A percentile compares a stretch with the other conserved stretches of the same genome.
Evolutionary conservation across 2,113 vertebrate genomes (phyloP).

Genomic region (Colistium nudipinnis): DNA sequence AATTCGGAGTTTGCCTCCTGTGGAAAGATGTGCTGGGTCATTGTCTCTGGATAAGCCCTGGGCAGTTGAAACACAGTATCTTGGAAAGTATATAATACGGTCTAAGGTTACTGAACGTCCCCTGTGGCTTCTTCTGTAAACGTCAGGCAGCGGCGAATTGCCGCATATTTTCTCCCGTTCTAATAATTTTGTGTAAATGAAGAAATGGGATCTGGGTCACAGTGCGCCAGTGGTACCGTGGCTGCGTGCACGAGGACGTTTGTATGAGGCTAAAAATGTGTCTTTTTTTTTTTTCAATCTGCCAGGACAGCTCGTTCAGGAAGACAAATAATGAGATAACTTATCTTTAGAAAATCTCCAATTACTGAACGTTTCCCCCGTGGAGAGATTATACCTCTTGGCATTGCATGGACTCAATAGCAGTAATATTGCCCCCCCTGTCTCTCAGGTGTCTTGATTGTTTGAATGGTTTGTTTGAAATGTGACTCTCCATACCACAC

Average conservation of each 20-base stretch:
- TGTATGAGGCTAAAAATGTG: background rate
- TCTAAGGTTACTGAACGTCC: slow-evolving; percentile 13
- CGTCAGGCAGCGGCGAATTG: slow-evolving; percentile 14
- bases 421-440: background rate
- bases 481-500: slow-evolving; percentile 3
- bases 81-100: slow-evolving; percentile 2
- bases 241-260: slow-evolving; percentile 8
- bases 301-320: background rate
- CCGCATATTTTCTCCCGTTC: slow-evolving; percentile 41
- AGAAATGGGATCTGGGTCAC: slow-evolving; percentile 62
- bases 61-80: slow-evolving; percentile 5
- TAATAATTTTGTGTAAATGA: slow-evolving; percentile 53
- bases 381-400: slow-evolving; percentile 20
- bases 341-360: slow-evolving; percentile 38
- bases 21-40: slow-evolving; percentile 14
- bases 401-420: slow-evolving; percentile 21
- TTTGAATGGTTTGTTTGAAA: slow-evolving; percentile 31
- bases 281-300: background rate
- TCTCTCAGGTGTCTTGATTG: slow-evolving; percentile 23
- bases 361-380: slow-evolving; percentile 22
- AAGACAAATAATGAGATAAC: slow-evolving; percentile 38
- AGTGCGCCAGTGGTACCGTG: slow-evolving; percentile 25
- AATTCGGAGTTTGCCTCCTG: slow-evolving; percentile 8
- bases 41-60: slow-evolving; percentile 17
- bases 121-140: slow-evolving; percentile 27